These are phyloP conservation scores for Drosophila mauritiana DNA, from an alignment of 1,140 invertebrate genomes.

Conservation along the genomic window DNA sequence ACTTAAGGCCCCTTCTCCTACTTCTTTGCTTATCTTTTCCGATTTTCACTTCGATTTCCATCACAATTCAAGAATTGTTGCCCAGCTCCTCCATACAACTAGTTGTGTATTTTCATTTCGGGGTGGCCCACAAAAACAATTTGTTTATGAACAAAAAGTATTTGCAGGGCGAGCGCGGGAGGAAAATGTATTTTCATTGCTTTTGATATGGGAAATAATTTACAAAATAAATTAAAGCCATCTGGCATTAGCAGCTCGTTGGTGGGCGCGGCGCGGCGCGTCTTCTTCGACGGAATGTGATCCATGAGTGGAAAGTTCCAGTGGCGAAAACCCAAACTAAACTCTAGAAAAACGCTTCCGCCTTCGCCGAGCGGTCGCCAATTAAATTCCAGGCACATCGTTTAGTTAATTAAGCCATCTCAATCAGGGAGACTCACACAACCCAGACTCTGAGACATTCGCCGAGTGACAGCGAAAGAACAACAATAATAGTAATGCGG, in stretches of 20 bases:
- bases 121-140: conserved; percentile 40
- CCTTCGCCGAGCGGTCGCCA: conserved; percentile 43
- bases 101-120: conserved; percentile 36
- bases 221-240: conserved; percentile 78
- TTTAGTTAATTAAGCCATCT: conserved; percentile 80
- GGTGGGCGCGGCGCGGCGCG: conserved; percentile 1
- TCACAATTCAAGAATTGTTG: conserved; percentile 21
- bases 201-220: conserved; percentile 78
- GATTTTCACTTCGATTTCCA: conserved; percentile 41
- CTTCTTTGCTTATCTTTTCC: conserved; percentile 4
- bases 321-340: conserved; percentile 13
- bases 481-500: conserved; percentile 50
- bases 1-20: conserved; percentile 18
- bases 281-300: background rate
- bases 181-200: conserved; percentile 56
- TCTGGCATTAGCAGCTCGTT: conserved; percentile 70
- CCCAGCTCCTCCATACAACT: conserved; percentile 6
- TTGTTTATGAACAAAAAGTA: conserved; percentile 58
- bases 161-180: conserved; percentile 2
- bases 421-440: conserved; percentile 50
- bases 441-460: conserved; percentile 11
- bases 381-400: conserved; percentile 79
- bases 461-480: conserved; percentile 61
- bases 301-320: conserved; percentile 24
- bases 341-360: conserved; percentile 49